Conservation (phyloP, 2,888 invertebrate genomes). For the Drosophila niveifrons region DNA sequence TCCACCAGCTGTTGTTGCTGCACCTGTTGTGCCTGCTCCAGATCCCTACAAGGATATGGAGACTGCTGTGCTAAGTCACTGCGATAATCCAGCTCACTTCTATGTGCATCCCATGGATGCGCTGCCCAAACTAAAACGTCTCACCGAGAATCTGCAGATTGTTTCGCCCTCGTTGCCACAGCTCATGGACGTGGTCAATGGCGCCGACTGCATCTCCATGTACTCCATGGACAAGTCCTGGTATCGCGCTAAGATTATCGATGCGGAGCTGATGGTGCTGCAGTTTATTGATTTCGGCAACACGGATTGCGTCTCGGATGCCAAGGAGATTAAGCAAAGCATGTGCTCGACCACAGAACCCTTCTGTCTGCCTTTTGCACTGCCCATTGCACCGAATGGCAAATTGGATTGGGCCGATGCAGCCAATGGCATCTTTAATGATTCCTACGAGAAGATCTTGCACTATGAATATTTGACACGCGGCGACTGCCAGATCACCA, state of each 20-base stretch:
- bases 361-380: slow-evolving; percentile 88
- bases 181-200: slow-evolving; percentile 86
- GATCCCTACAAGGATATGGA: slow-evolving; percentile 83
- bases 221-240: slow-evolving; percentile 93
- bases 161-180: slow-evolving; percentile 86
- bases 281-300: slow-evolving; percentile 93
- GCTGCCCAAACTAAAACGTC: slow-evolving; percentile 86
- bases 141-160: slow-evolving; percentile 89
- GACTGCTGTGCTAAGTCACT: slow-evolving; percentile 89
- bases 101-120: slow-evolving; percentile 90
- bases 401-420: slow-evolving; percentile 89
- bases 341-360: slow-evolving; percentile 86
- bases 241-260: slow-evolving; percentile 96
- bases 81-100: slow-evolving; percentile 91
- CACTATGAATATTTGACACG: slow-evolving; percentile 85
- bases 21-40: slow-evolving; percentile 32
- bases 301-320: slow-evolving; percentile 90
- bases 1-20: slow-evolving; percentile 1
- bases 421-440: slow-evolving; percentile 87
- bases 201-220: slow-evolving; percentile 90
- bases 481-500: slow-evolving; percentile 70
- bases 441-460: slow-evolving; percentile 82
- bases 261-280: slow-evolving; percentile 91
- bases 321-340: slow-evolving; percentile 87
- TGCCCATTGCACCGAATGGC: slow-evolving; percentile 89